Percentiles rank a stretch among this genome's conserved stretches.
Conservation (phyloP, 2,113 vertebrate species). For the Platysteira castanea region DNA sequence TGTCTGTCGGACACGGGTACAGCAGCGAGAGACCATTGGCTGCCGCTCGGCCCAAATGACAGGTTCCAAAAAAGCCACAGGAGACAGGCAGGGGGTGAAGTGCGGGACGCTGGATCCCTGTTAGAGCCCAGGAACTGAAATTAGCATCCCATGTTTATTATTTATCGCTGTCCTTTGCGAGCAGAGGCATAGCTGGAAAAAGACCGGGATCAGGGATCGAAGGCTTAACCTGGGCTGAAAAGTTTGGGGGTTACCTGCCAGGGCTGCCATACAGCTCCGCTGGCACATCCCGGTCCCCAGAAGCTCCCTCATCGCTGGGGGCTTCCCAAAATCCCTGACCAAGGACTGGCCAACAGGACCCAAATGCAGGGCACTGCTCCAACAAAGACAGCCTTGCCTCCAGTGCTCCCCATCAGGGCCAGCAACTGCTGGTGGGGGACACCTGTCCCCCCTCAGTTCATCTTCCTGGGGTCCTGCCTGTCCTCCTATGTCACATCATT, state of each 20-base stretch:
- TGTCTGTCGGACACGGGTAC: rapidly evolving
- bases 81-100: neutral
- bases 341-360: neutral
- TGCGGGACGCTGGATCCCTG: neutral
- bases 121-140: neutral
- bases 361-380: neutral
- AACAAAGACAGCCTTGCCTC: rapidly evolving
- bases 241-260: neutral
- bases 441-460: neutral
- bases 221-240: neutral
- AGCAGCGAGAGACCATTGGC: rapidly evolving
- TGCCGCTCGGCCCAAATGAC: rapidly evolving
- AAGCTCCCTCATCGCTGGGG: neutral
- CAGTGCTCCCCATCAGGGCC: neutral
- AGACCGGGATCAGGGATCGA: rapidly evolving
- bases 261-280: rapidly evolving
- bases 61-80: neutral
- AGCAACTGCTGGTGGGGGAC: rapidly evolving
- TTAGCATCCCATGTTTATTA: neutral
- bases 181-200: rapidly evolving
- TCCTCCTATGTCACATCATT: neutral
- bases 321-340: neutral
- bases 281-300: rapidly evolving
- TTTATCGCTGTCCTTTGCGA: rapidly evolving
- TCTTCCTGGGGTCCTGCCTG: neutral